These are phyloP conservation scores for Prosapia bicincta DNA, from an alignment of 2,888 invertebrate species.

Conservation along the genomic window DNA sequence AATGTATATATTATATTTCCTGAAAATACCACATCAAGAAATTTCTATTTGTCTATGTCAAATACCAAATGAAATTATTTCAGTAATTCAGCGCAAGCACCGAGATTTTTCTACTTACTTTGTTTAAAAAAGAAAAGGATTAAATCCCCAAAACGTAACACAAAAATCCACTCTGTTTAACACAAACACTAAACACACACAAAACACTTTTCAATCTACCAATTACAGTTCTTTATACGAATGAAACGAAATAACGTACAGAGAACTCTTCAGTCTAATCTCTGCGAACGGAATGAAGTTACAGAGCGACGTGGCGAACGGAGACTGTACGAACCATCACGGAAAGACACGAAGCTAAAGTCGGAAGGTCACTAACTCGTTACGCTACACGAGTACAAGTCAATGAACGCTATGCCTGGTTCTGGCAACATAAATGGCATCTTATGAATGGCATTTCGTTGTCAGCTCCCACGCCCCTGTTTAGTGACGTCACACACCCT, in stretches of 20 bases:
- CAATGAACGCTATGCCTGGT: not conserved
- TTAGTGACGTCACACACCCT: not conserved
- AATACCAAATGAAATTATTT: too few relatives aligned
- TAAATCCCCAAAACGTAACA: not conserved
- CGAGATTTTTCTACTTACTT: not conserved
- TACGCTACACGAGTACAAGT: not conserved
- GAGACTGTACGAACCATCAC: not conserved
- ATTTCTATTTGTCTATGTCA: too few relatives aligned
- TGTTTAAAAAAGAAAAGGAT: not conserved
- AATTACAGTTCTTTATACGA: not conserved
- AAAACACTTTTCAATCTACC: not conserved
- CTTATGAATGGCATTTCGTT: constrained; percentile 2
- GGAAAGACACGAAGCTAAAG: not conserved
- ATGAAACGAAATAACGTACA: not conserved
- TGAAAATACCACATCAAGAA: too few relatives aligned
- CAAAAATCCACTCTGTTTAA: not conserved
- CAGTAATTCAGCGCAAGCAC: too few relatives aligned
- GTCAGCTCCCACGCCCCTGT: not conserved
- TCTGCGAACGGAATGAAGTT: not conserved
- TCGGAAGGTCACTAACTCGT: constrained; percentile 2
- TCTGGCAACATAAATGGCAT: not conserved
- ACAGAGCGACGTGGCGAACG: not conserved
- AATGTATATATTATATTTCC: too few relatives aligned
- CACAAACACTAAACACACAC: not conserved
- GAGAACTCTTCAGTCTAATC: not conserved